phyloP scores from a whole-genome alignment of 2,113 vertebrate species.

The Grus americana region DNA sequence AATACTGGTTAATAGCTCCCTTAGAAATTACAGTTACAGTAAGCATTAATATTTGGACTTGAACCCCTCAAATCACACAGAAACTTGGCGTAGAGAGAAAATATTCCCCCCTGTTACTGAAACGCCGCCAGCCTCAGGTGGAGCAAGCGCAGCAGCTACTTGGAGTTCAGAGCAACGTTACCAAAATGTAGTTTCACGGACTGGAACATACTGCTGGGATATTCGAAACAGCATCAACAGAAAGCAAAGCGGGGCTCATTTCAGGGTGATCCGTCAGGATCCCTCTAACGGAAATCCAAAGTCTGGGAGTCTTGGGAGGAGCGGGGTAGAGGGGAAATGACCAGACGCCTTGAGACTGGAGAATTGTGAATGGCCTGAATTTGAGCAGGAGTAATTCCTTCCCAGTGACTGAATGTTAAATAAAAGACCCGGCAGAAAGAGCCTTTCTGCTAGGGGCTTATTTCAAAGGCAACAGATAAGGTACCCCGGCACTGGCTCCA shows the following conservation, averaged over 20 bases:
- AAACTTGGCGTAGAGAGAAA: not conserved
- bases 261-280: not conserved
- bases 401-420: not conserved
- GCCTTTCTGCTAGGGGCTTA: slow-evolving; percentile 29
- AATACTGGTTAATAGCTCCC: not conserved
- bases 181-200: not conserved
- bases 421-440: slow-evolving; percentile 1
- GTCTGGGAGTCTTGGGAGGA: not conserved
- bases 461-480: slow-evolving; percentile 60
- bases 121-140: not conserved
- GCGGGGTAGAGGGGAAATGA: not conserved
- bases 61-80: not conserved
- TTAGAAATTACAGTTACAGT: slow-evolving; percentile 16
- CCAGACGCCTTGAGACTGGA: not conserved
- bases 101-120: not conserved
- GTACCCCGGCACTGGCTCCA: slow-evolving; percentile 25
- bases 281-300: not conserved
- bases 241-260: not conserved
- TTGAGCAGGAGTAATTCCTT: not conserved
- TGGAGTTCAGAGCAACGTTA: not conserved
- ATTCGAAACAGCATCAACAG: not conserved
- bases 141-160: not conserved
- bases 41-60: slow-evolving; percentile 22
- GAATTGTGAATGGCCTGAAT: not conserved
- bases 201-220: not conserved